phyloP scores from a whole-genome alignment of 2,888 invertebrate genomes.

The Spisula subtruncata region DNA sequence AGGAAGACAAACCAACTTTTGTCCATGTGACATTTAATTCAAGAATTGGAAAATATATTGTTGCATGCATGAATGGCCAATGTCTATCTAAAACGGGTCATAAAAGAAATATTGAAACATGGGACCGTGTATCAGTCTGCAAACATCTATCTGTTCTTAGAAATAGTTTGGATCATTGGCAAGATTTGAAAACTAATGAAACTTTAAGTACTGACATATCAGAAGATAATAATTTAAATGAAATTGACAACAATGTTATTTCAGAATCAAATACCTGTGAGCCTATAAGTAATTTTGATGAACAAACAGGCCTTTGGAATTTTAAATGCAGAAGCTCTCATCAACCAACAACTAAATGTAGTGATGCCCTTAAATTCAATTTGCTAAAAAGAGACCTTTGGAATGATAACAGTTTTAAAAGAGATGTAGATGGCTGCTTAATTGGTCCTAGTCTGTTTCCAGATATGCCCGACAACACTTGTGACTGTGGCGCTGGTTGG shows the following conservation, averaged over 20 bases:
- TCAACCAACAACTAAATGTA: slow-evolving; percentile 10
- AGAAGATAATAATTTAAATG: too few relatives aligned
- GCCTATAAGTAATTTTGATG: slow-evolving; percentile 25
- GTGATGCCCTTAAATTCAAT: not conserved
- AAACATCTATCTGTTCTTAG: slow-evolving; percentile 26
- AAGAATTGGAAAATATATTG: not conserved
- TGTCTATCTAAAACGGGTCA: slow-evolving; percentile 19
- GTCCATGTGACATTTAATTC: slow-evolving; percentile 18
- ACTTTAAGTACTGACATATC: not conserved
- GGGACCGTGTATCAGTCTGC: not conserved
- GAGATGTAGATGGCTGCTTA: slow-evolving; percentile 38
- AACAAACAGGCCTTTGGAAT: slow-evolving; percentile 12
- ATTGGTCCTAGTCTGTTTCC: slow-evolving; percentile 34
- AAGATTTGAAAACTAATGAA: not conserved
- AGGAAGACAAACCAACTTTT: slow-evolving; percentile 8
- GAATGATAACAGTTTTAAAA: slow-evolving; percentile 34
- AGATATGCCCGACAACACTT: slow-evolving; percentile 42
- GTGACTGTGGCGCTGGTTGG: slow-evolving; percentile 33
- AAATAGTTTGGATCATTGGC: slow-evolving; percentile 21
- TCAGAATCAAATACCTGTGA: too few relatives aligned
- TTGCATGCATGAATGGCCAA: slow-evolving; percentile 23
- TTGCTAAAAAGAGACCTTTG: slow-evolving; percentile 35
- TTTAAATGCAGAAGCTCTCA: slow-evolving; percentile 35
- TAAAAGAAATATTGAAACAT: not conserved
- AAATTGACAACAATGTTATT: not conserved